Evolutionary conservation across 2,888 invertebrate species (phyloP).

Genomic region (Cremastinae sp.): DNA sequence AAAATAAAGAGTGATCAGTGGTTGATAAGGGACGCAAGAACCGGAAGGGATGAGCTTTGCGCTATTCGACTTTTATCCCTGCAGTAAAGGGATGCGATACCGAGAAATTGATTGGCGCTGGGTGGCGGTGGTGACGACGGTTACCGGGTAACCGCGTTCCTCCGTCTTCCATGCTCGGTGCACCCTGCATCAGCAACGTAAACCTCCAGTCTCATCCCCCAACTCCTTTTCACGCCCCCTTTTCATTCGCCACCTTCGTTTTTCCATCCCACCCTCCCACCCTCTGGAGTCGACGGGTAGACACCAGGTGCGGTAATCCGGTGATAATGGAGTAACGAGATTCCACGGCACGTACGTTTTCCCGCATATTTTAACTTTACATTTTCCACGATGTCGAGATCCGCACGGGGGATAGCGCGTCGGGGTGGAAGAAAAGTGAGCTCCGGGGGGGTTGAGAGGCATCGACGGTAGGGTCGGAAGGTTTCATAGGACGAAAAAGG

Average conservation of each 20-base stretch:
- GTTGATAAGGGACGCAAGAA: no score
- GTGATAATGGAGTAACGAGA: conserved; percentile 79
- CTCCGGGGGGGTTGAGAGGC: neutral
- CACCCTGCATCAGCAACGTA: no score
- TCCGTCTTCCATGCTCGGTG: no score
- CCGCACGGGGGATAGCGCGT: neutral
- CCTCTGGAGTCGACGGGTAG: neutral
- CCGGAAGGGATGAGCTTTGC: no score
- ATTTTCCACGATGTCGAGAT: conserved; percentile 65
- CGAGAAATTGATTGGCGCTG: no score
- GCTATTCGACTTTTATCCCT: no score
- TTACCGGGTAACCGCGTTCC: no score
- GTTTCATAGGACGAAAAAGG: neutral
- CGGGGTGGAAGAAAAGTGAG: neutral
- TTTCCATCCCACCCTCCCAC: neutral
- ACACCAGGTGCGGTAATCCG: conserved; percentile 74
- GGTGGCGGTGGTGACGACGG: no score
- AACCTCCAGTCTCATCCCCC: no score
- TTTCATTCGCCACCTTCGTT: neutral
- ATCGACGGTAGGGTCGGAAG: neutral
- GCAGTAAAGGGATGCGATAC: no score
- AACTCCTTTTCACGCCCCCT: neutral
- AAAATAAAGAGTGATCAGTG: no score
- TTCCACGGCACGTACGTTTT: conserved; percentile 74
- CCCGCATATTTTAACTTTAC: conserved; percentile 78